phyloP scores from a whole-genome alignment of 2,888 invertebrate species.

The Drosophila mimetica region DNA sequence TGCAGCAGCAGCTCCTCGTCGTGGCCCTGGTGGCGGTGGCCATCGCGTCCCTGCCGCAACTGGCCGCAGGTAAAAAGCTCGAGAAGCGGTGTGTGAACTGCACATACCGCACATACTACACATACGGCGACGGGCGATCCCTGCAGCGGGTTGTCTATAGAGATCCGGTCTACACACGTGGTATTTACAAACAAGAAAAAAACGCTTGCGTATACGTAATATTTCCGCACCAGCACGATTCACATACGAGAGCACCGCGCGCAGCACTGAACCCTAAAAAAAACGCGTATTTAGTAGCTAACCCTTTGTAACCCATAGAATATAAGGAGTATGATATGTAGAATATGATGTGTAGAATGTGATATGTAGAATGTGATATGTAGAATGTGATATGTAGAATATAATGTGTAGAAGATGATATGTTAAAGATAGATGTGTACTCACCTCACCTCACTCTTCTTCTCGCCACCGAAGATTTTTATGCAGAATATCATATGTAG shows the following conservation, averaged over 20 bases:
- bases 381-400: too few relatives aligned
- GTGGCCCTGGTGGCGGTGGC: constrained; percentile 32
- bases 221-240: constrained; percentile 17
- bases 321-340: too few relatives aligned
- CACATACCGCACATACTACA: constrained; percentile 80
- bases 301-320: background rate
- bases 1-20: constrained; percentile 44
- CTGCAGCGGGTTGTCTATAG: constrained; percentile 75
- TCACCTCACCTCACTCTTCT: too few relatives aligned
- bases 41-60: constrained; percentile 39
- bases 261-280: background rate
- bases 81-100: constrained; percentile 81
- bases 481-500: too few relatives aligned
- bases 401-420: too few relatives aligned
- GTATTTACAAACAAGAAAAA: constrained; percentile 69
- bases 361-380: too few relatives aligned
- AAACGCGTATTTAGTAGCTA: background rate
- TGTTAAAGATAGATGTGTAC: too few relatives aligned
- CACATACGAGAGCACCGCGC: constrained; percentile 16
- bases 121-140: constrained; percentile 77
- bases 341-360: too few relatives aligned
- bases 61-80: constrained; percentile 76
- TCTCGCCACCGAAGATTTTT: too few relatives aligned
- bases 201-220: constrained; percentile 3
- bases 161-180: constrained; percentile 74